These are phyloP conservation scores for Orchesella flavescens DNA, from an alignment of 2,888 invertebrate species.

Conservation along the genomic window DNA sequence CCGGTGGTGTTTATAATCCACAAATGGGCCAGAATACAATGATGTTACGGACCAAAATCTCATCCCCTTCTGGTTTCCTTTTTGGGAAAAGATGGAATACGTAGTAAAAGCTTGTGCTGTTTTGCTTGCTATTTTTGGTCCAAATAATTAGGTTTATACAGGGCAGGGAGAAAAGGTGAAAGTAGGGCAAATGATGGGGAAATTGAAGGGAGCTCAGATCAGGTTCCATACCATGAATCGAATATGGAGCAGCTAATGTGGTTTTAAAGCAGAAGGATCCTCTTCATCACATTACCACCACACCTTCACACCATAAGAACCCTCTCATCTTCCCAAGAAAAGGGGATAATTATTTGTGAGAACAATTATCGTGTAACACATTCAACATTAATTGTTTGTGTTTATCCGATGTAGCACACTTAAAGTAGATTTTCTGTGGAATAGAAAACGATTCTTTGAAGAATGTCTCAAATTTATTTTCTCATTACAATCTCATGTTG, in stretches of 20 bases:
- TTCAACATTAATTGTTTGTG: too few relatives aligned
- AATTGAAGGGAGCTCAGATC: constrained; percentile 8
- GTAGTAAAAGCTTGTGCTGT: background rate
- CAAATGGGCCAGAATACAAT: too few relatives aligned
- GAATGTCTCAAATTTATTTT: too few relatives aligned
- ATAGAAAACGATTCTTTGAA: too few relatives aligned
- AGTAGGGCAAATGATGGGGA: constrained; percentile 13
- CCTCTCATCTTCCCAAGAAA: too few relatives aligned
- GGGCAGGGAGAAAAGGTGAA: constrained; percentile 16
- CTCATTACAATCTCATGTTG: too few relatives aligned
- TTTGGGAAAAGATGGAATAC: background rate
- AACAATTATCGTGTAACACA: too few relatives aligned
- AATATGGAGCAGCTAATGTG: background rate
- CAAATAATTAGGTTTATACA: background rate
- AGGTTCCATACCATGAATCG: background rate
- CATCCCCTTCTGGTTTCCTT: background rate
- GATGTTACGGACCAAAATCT: background rate
- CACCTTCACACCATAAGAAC: background rate
- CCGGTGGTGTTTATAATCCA: too few relatives aligned
- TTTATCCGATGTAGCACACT: too few relatives aligned
- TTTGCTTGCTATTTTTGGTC: background rate
- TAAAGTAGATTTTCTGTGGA: too few relatives aligned
- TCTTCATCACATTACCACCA: background rate
- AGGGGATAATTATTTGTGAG: too few relatives aligned
- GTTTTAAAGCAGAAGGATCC: background rate